phyloP scores from a whole-genome alignment of 2,888 invertebrate genomes.

The Agrotis segetum region DNA sequence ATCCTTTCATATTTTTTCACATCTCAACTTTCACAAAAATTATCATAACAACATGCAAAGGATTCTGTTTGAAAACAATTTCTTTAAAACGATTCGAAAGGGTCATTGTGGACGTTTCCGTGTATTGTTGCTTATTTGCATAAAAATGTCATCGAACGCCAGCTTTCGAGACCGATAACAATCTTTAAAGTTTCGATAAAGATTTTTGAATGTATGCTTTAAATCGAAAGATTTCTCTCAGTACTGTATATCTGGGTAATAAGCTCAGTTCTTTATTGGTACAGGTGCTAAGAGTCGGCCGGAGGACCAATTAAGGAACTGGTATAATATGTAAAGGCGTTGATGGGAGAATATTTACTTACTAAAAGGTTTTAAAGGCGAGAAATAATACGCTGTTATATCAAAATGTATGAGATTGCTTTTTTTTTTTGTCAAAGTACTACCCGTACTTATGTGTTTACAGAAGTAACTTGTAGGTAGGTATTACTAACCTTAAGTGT shows the following conservation, averaged over 20 bases:
- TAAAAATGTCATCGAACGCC: slow-evolving; percentile 77
- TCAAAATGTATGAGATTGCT: background rate
- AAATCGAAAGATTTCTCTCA: slow-evolving; percentile 37
- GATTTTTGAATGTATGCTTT: slow-evolving; percentile 51
- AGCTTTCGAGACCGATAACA: slow-evolving; percentile 62
- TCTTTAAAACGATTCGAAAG: slow-evolving; percentile 75
- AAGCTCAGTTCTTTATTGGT: slow-evolving; percentile 56
- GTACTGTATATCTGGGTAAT: slow-evolving; percentile 47
- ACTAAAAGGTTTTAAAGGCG: slow-evolving; percentile 23
- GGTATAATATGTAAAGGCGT: slow-evolving; percentile 37
- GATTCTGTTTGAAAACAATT: slow-evolving; percentile 76
- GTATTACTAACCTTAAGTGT: background rate
- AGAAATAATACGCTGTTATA: slow-evolving; percentile 16
- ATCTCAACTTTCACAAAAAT: slow-evolving; percentile 80
- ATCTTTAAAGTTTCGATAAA: slow-evolving; percentile 67
- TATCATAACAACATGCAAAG: slow-evolving; percentile 79
- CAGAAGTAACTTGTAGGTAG: background rate
- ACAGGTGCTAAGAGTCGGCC: slow-evolving; percentile 41
- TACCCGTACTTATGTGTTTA: too few species aligned
- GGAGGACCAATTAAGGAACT: slow-evolving; percentile 51
- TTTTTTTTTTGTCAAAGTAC: background rate
- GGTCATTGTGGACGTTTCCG: slow-evolving; percentile 74
- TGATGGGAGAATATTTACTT: slow-evolving; percentile 27
- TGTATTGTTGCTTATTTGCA: slow-evolving; percentile 76
- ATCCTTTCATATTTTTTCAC: slow-evolving; percentile 51